A percentile compares a stretch with the other conserved stretches of the same genome.
These are phyloP conservation scores for Bambusicola thoracicus DNA, from an alignment of 2,113 vertebrate genomes.

Conservation along the genomic window DNA sequence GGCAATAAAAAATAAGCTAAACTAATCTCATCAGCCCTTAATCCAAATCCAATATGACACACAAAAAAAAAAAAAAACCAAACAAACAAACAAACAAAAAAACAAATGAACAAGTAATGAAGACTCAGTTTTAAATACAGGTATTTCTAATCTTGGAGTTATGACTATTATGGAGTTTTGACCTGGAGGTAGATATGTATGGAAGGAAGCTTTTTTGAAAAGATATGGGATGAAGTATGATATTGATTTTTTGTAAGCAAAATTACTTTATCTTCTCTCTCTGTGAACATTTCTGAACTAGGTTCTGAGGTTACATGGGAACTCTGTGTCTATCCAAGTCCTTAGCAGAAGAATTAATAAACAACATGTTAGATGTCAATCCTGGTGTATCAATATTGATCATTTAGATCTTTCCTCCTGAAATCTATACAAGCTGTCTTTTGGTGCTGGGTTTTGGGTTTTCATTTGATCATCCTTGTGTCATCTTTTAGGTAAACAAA, in stretches of 20 bases:
- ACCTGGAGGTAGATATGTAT: not conserved
- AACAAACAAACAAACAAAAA: too few relatives aligned
- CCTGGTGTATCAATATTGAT: not conserved
- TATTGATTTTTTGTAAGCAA: not conserved
- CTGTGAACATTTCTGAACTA: not conserved
- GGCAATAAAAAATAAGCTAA: not conserved
- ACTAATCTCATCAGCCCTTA: not conserved
- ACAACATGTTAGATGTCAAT: not conserved
- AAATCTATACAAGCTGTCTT: not conserved
- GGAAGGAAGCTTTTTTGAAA: not conserved
- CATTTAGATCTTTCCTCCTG: not conserved
- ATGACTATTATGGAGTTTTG: not conserved
- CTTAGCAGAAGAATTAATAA: not conserved
- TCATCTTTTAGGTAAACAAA: not conserved
- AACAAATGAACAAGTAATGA: not conserved
- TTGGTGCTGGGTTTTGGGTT: fast-evolving
- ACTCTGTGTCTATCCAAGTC: not conserved
- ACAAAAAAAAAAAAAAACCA: too few relatives aligned
- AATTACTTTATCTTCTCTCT: not conserved
- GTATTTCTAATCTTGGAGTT: not conserved
- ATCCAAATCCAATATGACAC: not conserved
- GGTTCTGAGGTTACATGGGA: not conserved
- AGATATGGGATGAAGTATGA: not conserved
- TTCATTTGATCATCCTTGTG: not conserved
- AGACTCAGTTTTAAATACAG: not conserved